Conservation (phyloP, 2,888 invertebrate species). For the Rhyacophila evoluta region DNA sequence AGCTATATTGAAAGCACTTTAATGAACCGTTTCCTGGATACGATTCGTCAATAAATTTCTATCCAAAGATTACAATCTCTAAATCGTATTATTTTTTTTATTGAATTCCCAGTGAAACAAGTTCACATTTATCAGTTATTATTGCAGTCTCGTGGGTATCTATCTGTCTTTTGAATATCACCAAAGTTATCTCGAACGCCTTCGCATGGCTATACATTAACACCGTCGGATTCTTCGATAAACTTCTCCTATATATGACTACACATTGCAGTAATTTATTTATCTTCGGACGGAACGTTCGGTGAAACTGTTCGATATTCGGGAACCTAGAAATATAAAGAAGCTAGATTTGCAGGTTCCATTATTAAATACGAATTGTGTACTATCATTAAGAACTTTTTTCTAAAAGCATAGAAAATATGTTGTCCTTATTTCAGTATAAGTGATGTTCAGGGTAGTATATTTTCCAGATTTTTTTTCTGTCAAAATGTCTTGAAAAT, state of each 20-base stretch:
- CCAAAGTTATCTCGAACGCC: slow-evolving; percentile 2
- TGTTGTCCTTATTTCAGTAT: no score
- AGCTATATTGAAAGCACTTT: neutral
- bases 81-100: neutral
- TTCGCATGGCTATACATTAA: slow-evolving; percentile 22
- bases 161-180: slow-evolving; percentile 28
- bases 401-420: no score
- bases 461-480: no score
- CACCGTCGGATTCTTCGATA: slow-evolving; percentile 27
- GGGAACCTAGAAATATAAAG: neutral
- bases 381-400: no score
- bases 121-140: slow-evolving; percentile 28
- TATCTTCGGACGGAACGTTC: neutral
- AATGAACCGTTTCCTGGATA: neutral
- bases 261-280: neutral
- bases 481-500: no score
- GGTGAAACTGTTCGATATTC: neutral
- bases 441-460: no score
- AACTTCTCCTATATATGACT: slow-evolving; percentile 7
- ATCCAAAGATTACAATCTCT: neutral
- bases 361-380: no score
- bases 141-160: neutral
- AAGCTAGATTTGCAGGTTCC: neutral
- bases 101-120: neutral
- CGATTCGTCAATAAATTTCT: neutral